Evolutionary conservation across 1,140 invertebrate species (phyloP).

Genomic region (Trichoplusia ni): DNA sequence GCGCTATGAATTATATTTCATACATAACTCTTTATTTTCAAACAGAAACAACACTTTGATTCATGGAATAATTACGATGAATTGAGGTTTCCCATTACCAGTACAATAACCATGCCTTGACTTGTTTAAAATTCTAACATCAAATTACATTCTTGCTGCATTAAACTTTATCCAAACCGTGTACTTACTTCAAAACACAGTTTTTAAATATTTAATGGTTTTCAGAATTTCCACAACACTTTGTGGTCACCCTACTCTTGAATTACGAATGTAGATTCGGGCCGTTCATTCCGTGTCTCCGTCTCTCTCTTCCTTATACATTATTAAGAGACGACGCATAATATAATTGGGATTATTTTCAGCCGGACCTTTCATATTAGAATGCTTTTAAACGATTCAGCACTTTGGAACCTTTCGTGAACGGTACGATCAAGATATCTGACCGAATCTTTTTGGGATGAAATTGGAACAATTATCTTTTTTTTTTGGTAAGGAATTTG

Average conservation of each 20-base stretch:
- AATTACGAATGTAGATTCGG: constrained; percentile 56
- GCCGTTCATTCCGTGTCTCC: constrained; percentile 26
- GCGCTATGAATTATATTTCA: no score
- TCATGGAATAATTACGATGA: no score
- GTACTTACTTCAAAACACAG: no score
- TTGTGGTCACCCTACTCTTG: constrained; percentile 20
- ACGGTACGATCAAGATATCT: constrained; percentile 30
- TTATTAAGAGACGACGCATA: constrained; percentile 33
- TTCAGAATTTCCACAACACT: not conserved
- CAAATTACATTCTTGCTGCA: no score
- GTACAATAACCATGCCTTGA: no score
- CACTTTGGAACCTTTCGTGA: constrained; percentile 35
- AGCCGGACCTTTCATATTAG: constrained; percentile 25
- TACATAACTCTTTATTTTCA: no score
- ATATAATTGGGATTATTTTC: constrained; percentile 43
- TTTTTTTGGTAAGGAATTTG: no score
- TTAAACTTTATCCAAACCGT: no score
- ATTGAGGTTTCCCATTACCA: no score
- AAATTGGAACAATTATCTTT: not conserved
- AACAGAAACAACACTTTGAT: no score
- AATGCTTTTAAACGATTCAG: constrained; percentile 42
- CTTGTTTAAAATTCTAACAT: no score
- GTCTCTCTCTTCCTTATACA: constrained; percentile 34
- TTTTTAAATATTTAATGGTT: not conserved
- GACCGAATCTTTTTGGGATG: not conserved